A percentile compares a stretch with the other conserved stretches of the same genome.
Evolutionary conservation across 1,140 invertebrate genomes (phyloP).

Genomic region (Saxidomus purpurata): DNA sequence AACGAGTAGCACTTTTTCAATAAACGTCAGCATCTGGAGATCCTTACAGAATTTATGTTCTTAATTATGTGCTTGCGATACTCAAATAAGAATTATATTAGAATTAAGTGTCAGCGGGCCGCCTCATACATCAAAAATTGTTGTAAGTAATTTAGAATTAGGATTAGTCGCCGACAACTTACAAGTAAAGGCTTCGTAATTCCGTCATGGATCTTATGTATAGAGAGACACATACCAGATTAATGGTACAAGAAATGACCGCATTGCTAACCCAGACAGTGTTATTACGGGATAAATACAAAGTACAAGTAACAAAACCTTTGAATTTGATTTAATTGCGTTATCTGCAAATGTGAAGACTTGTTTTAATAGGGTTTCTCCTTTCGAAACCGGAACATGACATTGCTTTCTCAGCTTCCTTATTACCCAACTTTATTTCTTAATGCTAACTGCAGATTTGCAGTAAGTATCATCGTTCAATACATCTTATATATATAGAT

Average conservation of each 20-base stretch:
- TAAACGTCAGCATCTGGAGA: conserved; percentile 2
- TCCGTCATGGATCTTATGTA: background rate
- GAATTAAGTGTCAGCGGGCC: background rate
- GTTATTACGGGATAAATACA: background rate
- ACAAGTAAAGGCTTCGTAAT: background rate
- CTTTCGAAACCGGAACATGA: too few relatives aligned
- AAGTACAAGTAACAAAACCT: background rate
- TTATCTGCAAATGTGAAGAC: background rate
- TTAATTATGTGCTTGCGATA: background rate
- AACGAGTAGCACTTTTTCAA: background rate
- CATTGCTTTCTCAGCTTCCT: too few relatives aligned
- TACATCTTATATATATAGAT: too few relatives aligned
- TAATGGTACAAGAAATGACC: background rate
- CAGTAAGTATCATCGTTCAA: too few relatives aligned
- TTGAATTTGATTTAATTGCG: background rate
- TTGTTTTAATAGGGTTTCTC: too few relatives aligned
- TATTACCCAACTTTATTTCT: too few relatives aligned
- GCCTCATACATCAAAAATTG: conserved; percentile 2
- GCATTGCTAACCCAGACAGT: background rate
- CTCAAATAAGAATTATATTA: background rate
- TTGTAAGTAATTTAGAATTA: conserved; percentile 3
- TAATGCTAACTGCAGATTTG: too few relatives aligned
- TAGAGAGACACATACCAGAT: background rate
- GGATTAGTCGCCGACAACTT: background rate
- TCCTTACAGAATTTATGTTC: background rate